These are phyloP conservation scores for Caprella mutica DNA, from an alignment of 2,888 invertebrate genomes.

Conservation along the genomic window DNA sequence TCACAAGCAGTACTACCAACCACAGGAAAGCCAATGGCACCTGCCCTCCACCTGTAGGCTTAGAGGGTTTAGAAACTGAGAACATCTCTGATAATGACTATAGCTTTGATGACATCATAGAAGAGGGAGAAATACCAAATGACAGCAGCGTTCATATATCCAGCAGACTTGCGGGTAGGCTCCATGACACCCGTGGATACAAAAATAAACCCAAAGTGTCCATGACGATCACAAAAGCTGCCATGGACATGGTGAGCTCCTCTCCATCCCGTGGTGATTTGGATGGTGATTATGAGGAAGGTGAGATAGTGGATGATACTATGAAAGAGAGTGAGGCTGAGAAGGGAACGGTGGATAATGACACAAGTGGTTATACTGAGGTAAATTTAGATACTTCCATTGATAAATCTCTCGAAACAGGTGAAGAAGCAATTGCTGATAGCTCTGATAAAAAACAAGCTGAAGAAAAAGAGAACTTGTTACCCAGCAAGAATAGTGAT, in stretches of 20 bases:
- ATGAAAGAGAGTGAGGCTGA: constrained; percentile 26
- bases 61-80: constrained; percentile 58
- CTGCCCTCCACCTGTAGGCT: constrained; percentile 37
- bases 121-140: constrained; percentile 34
- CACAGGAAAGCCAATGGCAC: no score
- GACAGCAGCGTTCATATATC: constrained; percentile 24
- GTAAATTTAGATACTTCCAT: no score
- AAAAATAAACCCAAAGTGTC: constrained; percentile 26
- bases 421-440: no score
- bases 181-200: no score
- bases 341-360: constrained; percentile 3
- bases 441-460: no score
- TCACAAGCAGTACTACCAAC: constrained; percentile 33
- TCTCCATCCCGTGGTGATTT: constrained; percentile 37
- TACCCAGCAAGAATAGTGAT: neutral
- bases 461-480: constrained; percentile 4
- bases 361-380: no score
- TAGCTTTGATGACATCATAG: constrained; percentile 47
- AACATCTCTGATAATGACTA: constrained; percentile 62
- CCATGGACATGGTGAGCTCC: constrained; percentile 32
- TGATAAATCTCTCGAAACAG: no score
- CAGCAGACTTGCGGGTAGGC: no score
- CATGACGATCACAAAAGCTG: constrained; percentile 21
- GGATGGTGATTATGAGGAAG: constrained; percentile 37
- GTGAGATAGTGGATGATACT: constrained; percentile 31